Base-by-base conservation (phyloP, 2,888 invertebrate genomes). In the Smittia aterrima region DNA sequence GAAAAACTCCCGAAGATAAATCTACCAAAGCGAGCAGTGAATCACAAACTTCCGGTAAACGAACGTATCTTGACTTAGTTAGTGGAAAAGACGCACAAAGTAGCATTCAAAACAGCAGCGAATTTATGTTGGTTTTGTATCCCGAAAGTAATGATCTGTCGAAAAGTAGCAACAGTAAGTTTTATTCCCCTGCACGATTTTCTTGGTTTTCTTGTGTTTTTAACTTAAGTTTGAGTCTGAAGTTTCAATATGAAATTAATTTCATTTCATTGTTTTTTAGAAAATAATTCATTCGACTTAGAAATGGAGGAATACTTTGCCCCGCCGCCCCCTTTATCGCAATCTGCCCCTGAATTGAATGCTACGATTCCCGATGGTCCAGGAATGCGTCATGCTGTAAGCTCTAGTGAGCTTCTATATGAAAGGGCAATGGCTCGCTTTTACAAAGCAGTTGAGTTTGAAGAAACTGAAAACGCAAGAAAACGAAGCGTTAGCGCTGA, bases 401-500 rank as follows among this genome's bases (percentile, higher is more conserved):
- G 93, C 79, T 93, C 93, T 1, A 90, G 92, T 0, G 93, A 93
- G 80, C 84, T 94, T 3, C 85, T 94, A 0, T 92, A 92, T 80
- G 93, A 93, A 80, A 86, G 89, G 62, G 91, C 92, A 11, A 92
- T 93, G 90, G 90, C 90, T 7, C 85, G 93, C 47, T 90, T 93
- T 80, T 92, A 92, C 80, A 88, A 90, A 80, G 92, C 91, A 9
- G 88, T 90, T 1, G 90, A 89, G 74, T 86, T 90, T 77, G 90
- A 92, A 80, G 90, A 93, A 80, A 87, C 88, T 20, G 88, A 89
- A 78, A 84, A 81, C 64, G 79, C 78, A 78, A 78, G 80, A 41
- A 79, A 83, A 76, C 71, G 81, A 58, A 78, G 82, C 79, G 74
- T 75, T 77, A 76, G 80, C 78, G 1, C 76, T 77, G 62, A 78